Base-by-base conservation (phyloP, 1,140 invertebrate genomes). In the Drosophila guanche region DNA sequence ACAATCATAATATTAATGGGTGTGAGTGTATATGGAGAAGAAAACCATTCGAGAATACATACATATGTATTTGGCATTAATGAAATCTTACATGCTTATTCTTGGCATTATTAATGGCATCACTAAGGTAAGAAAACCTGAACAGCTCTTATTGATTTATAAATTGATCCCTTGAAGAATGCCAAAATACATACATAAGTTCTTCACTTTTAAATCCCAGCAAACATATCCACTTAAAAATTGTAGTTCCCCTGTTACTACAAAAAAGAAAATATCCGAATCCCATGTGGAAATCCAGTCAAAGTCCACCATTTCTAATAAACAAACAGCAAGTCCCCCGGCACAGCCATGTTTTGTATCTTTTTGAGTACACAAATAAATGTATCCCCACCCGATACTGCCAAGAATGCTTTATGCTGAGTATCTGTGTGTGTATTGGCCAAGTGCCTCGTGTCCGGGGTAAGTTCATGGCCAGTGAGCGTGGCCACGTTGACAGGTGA, bases 401-500 rank as follows among this genome's bases (percentile, higher is more conserved):
- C 5, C 22, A 5, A 66, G 29, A 66, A 41, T 43, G n/a, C 47
- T 40, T n/a, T 7, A n/a, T 48, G 20, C 27, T 8, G 8, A 20
- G 16, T 37, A 10, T 73, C 56, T 54, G 14, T 48, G 27, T 29
- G n/a, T 57, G 68, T 76, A 20, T 50, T 14, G 33, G 33, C 33
- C 33, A 37, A 37, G 33, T 58, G 56, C 25, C 7, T 50, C 23
- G 46, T 53, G 54, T 46, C 33, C 4, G 33, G 33, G 33, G 42
- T n/a, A 20, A 37, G 27, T 22, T 41, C 59, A 59, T 33, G 67
- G 48, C 72, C 80, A 79, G 76, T 69, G 62, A 77, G 79, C 74
- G 79, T 77, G 72, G 73, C 81, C 71, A 72, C 61, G 43, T 70
- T 84, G 88, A 84, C 88, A 90, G 79, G 76, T 86, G 88, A 90